phyloP scores from a whole-genome alignment of 2,113 vertebrate species.

The Elachura formosa region DNA sequence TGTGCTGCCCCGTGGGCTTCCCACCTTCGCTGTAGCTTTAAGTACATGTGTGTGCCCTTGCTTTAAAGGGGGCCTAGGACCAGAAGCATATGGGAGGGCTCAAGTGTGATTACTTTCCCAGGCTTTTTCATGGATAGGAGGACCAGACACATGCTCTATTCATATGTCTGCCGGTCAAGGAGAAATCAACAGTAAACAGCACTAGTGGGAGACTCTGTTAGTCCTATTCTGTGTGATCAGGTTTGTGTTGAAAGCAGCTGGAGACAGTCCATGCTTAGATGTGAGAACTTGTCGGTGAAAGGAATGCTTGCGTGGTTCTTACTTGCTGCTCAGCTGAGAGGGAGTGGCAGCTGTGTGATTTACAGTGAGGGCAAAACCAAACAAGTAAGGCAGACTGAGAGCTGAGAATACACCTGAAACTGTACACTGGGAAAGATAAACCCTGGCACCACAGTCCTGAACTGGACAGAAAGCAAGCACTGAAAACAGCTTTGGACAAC shows the following conservation, averaged over 20 bases:
- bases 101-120: conserved; percentile 17
- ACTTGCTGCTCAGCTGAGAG: neutral
- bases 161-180: neutral
- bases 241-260: conserved; percentile 12
- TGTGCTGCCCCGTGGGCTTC: neutral
- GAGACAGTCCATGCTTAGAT: neutral
- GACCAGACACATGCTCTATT: conserved; percentile 2
- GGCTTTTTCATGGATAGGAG: neutral
- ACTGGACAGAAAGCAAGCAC: neutral
- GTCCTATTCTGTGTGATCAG: neutral
- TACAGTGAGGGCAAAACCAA: neutral
- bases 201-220: neutral
- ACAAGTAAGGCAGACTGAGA: neutral
- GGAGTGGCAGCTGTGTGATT: neutral
- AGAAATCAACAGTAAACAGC: neutral
- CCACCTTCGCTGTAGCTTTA: neutral
- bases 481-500: neutral
- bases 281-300: neutral
- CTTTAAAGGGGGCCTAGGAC: neutral
- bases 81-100: neutral
- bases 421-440: neutral
- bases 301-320: neutral
- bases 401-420: neutral
- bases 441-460: neutral
- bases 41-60: neutral